These are phyloP conservation scores for Gorsachius goisagi DNA, from an alignment of 2,113 vertebrate genomes.

Conservation along the genomic window DNA sequence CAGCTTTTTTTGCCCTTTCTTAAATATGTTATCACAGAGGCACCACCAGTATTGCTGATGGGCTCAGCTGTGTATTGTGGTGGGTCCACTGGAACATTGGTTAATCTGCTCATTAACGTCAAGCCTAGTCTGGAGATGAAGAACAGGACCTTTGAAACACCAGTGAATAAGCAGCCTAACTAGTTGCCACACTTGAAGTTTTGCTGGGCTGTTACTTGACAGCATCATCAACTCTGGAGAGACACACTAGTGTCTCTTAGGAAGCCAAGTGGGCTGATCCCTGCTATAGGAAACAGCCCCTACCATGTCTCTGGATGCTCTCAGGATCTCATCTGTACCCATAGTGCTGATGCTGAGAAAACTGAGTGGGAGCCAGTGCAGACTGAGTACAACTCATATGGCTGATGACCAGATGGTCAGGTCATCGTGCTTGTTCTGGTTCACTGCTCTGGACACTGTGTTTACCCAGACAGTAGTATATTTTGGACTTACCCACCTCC, in stretches of 20 bases:
- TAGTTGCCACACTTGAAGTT: not conserved
- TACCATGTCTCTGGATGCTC: not conserved
- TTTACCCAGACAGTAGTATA: not conserved
- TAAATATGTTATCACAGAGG: not conserved
- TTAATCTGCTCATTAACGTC: not conserved
- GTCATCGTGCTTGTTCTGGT: not conserved
- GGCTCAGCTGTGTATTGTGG: not conserved
- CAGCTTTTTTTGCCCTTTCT: not conserved
- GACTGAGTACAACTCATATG: not conserved
- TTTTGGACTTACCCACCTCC: not conserved
- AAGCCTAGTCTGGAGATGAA: not conserved
- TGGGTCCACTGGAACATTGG: not conserved
- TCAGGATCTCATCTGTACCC: not conserved
- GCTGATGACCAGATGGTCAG: not conserved
- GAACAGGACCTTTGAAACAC: not conserved
- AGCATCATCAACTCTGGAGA: not conserved
- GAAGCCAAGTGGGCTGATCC: not conserved
- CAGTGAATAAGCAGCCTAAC: not conserved
- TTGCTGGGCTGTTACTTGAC: not conserved
- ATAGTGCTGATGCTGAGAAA: not conserved
- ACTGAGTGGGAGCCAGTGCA: not conserved
- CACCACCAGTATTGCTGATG: not conserved
- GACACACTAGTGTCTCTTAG: not conserved
- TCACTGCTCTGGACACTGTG: not conserved
- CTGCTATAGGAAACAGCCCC: not conserved